A percentile compares a stretch with the other conserved stretches of the same genome.
phyloP scores from a whole-genome alignment of 2,888 invertebrate species.

The Caenorhabditis wallacei region DNA sequence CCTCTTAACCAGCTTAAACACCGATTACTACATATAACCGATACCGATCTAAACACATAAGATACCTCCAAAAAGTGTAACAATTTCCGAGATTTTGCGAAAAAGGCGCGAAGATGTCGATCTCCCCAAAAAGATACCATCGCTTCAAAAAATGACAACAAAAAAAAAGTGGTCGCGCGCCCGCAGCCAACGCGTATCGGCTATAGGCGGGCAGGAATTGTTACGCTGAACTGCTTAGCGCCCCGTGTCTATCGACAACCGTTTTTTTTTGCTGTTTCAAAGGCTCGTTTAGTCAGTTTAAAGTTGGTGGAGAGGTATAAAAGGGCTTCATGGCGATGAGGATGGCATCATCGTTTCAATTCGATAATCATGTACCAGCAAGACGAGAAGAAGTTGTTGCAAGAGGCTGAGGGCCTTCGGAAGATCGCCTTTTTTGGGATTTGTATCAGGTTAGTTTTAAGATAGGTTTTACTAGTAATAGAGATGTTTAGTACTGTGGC shows the following conservation, averaged over 20 bases:
- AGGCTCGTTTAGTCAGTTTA: conserved; percentile 64
- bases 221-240: conserved; percentile 64
- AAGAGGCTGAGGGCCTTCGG: conserved; percentile 76
- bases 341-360: conserved; percentile 56
- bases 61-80: no score
- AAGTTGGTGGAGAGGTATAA: conserved; percentile 50
- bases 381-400: conserved; percentile 71
- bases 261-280: conserved; percentile 57
- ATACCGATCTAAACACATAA: no score
- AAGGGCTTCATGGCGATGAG: conserved; percentile 42
- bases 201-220: conserved; percentile 34
- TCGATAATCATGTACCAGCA: conserved; percentile 56
- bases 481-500: conserved; percentile 77
- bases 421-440: conserved; percentile 78
- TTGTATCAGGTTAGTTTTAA: conserved; percentile 70
- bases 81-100: no score
- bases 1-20: no score
- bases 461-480: neutral
- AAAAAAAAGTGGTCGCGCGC: neutral
- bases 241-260: conserved; percentile 31
- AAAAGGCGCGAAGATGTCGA: no score
- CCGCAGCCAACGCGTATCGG: neutral
- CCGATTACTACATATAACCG: no score
- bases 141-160: no score
- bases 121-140: no score